Base-by-base conservation (phyloP, 1,140 invertebrate species). In the Pseudoatta argentina region DNA sequence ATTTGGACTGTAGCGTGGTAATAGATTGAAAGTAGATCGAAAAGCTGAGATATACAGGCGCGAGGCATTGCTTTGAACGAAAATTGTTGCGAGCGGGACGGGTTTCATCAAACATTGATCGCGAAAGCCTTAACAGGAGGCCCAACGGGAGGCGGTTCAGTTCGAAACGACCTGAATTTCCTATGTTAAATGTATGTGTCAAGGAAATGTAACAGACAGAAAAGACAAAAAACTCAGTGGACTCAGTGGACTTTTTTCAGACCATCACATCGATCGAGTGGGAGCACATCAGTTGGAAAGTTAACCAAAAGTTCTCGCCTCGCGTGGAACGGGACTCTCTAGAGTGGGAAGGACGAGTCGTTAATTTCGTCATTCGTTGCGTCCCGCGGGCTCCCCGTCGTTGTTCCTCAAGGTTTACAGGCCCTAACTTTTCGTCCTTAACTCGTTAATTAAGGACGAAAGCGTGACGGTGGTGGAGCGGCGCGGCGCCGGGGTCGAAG, bases 371-470 rank as follows among this genome's bases (percentile, higher is more conserved):
- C 87, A 91, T 92, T 91, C 89, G 87, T 90, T 91, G 86, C 88
- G 88, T 91, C 63, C 82, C 91, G 85, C 86, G 76, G 90, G 91
- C 67, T 82, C 86, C 69, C 48, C 76, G 73, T 89, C 91, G 89
- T 92, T 91, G 87, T 89, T 89, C 86, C 86, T 81, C 78, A 86
- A 88, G 89, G 91, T 92, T 92, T 91, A 91, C 89, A 87, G 85
- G 91, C 86, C 88, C 87, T 91, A 93, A 92, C 92, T 93, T 89
- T 86, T 91, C 89, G 86, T 90, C 88, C 88, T 91, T 91, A 92
- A 86, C 91, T 91, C 91, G 92, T 93, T 93, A 92, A 92, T 93
- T 92, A 93, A 92, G 88, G 87, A 87, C 76, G 89, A 87, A 89
- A 90, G 88, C 88, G 78, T 87, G 87, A 85, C 57, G 72, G 88